phyloP scores from a whole-genome alignment of 1,140 invertebrate species.

The Macrobrachium rosenbergii region DNA sequence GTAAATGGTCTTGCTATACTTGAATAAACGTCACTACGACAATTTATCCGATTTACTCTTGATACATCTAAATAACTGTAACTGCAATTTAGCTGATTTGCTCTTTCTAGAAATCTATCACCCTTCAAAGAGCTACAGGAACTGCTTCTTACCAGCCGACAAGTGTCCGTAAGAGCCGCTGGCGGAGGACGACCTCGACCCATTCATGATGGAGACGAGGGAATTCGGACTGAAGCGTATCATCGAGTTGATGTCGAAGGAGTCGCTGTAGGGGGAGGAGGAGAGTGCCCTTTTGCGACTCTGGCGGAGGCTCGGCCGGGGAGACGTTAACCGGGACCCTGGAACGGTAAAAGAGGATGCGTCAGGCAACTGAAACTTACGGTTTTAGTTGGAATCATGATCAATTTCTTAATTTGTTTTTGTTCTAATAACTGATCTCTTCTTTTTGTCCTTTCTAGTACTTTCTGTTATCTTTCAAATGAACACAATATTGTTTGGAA shows the following conservation, averaged over 20 bases:
- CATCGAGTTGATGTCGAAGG: slow-evolving; percentile 93
- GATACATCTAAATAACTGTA: background rate
- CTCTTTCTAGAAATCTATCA: too few species aligned
- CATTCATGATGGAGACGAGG: slow-evolving; percentile 90
- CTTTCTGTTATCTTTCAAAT: too few species aligned
- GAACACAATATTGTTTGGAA: too few species aligned
- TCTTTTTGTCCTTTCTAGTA: too few species aligned
- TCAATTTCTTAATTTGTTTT: too few species aligned
- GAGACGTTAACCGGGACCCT: slow-evolving; percentile 71
- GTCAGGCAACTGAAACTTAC: too few species aligned
- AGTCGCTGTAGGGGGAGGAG: slow-evolving; percentile 94
- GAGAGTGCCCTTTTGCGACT: slow-evolving; percentile 92
- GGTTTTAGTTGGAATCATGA: too few species aligned
- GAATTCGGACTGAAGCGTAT: slow-evolving; percentile 96
- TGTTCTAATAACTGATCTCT: too few species aligned
- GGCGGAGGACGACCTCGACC: slow-evolving; percentile 84
- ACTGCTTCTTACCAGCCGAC: slow-evolving; percentile 78
- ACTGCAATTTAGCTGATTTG: too few species aligned
- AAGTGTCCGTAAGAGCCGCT: slow-evolving; percentile 94
- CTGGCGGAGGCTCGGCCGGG: slow-evolving; percentile 76
- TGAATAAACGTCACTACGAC: too few species aligned
- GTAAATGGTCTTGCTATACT: too few species aligned
- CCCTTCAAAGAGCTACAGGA: background rate
- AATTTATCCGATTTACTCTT: too few species aligned
- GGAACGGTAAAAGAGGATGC: slow-evolving; percentile 18